Percentiles rank a stretch among this genome's conserved stretches.
These are phyloP conservation scores for Mimachlamys varia DNA, from an alignment of 2,888 invertebrate species.

Conservation along the genomic window DNA sequence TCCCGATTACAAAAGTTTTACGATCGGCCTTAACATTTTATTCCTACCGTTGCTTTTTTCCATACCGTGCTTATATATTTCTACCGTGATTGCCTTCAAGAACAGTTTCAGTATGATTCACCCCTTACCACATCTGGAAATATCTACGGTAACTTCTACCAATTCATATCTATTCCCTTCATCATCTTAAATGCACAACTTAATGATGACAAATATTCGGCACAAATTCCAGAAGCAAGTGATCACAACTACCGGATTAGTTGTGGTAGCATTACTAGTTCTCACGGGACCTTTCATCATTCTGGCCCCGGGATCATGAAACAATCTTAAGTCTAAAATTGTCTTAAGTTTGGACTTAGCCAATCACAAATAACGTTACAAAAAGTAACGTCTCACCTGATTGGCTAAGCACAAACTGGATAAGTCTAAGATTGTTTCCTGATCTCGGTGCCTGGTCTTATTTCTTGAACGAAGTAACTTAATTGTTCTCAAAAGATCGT, in stretches of 20 bases:
- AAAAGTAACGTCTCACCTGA: too few species aligned
- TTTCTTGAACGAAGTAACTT: neutral
- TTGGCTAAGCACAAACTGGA: too few species aligned
- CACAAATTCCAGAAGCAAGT: neutral
- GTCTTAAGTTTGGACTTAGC: too few species aligned
- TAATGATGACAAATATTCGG: too few species aligned
- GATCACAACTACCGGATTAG: neutral
- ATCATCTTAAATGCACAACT: too few species aligned
- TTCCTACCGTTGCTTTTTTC: neutral
- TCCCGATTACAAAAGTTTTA: neutral
- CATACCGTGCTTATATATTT: neutral
- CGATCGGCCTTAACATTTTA: neutral
- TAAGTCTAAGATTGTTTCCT: too few species aligned
- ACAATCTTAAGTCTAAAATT: too few species aligned
- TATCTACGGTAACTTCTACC: neutral
- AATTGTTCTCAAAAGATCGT: neutral
- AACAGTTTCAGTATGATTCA: neutral
- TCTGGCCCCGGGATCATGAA: too few species aligned
- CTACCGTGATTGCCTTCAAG: neutral
- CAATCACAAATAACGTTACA: too few species aligned
- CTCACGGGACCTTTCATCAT: neutral
- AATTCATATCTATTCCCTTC: neutral
- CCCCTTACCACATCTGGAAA: neutral
- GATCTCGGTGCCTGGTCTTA: too few species aligned
- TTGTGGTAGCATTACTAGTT: neutral